Base-by-base conservation (phyloP, 1,140 invertebrate species). In the Cyrtorhinus lividipennis region DNA sequence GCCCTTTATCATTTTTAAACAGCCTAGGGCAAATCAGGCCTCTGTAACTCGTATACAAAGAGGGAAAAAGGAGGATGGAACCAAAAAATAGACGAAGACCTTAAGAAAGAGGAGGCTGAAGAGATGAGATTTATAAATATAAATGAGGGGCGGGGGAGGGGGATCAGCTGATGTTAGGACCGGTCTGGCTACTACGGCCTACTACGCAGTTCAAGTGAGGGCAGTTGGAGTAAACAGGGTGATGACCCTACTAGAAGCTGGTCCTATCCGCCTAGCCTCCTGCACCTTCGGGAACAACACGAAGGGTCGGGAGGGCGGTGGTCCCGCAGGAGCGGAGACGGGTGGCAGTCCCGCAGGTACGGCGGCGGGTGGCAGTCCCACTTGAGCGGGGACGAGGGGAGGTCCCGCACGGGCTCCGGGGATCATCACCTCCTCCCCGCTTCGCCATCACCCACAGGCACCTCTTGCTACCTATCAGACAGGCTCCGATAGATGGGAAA, bases 131-230 rank as follows among this genome's bases (percentile, higher is more conserved):
- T 53, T 53, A 53, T 53, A 53, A 53, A 53, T 53, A 20, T 53
- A 20, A 20, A 8, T 20, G 48, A 53, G 48, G 48, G 18, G 48
- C 48, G 48, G 48, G 20, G 48, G 48, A 53, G 48, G 18, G 20
- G 48, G 48, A 53, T 53, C 48, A 53, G 48, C 48, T 53, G 48
- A 53, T 53, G 48, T 53, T 53, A 53, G 48, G 48, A 53, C 48
- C 48, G 48, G 48, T 53, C 48, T 53, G 48, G 48, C 48, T 53
- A 53, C 48, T 53, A 53, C 48, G 48, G 48, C 48, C 48, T 53
- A 53, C 48, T 53, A 53, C 48, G 48, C 48, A 53, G 48, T 53
- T 53, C 48, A 53, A 53, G 48, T 53, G 48, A 53, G 48, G 48
- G 48, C 48, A 53, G 48, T 53, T 53, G 48, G 48, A 53, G 48